A percentile compares a stretch with the other conserved stretches of the same genome.
These are phyloP conservation scores for Cosmia pyralina DNA, from an alignment of 2,888 invertebrate species.

Conservation along the genomic window DNA sequence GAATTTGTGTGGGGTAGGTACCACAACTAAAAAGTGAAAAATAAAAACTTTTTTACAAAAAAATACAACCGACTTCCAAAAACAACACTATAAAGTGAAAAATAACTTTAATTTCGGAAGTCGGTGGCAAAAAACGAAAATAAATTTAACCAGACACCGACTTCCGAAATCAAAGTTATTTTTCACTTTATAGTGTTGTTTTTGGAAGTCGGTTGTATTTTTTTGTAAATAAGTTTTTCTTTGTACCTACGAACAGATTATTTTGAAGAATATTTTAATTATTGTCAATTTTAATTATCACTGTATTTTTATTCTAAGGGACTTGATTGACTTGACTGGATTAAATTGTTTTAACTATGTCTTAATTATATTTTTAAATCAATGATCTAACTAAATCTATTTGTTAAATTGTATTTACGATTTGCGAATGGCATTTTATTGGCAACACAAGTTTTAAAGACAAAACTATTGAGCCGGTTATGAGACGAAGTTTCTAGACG, in stretches of 20 bases:
- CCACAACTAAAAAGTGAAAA: no score
- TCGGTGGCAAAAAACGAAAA: no score
- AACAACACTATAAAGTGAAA: no score
- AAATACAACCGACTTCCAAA: no score
- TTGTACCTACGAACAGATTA: slow-evolving; percentile 13
- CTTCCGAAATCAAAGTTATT: no score
- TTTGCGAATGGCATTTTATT: background rate
- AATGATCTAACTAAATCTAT: slow-evolving; percentile 1
- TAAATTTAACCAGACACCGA: no score
- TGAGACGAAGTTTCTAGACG: slow-evolving; percentile 12
- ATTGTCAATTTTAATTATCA: background rate
- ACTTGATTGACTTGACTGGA: background rate
- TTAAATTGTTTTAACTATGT: background rate
- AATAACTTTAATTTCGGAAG: no score
- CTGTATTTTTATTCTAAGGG: slow-evolving; percentile 1
- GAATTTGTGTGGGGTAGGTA: no score
- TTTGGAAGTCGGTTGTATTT: no score
- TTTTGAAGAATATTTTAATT: background rate
- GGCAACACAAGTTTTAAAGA: slow-evolving; percentile 23
- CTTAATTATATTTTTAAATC: slow-evolving; percentile 2
- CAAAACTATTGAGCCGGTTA: background rate
- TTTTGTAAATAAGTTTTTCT: no score
- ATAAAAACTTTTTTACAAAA: no score
- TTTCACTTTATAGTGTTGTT: no score
- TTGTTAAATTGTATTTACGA: background rate